Evolutionary conservation across 2,113 vertebrate species (phyloP).

Genomic region (Oreochromis tanganicae): DNA sequence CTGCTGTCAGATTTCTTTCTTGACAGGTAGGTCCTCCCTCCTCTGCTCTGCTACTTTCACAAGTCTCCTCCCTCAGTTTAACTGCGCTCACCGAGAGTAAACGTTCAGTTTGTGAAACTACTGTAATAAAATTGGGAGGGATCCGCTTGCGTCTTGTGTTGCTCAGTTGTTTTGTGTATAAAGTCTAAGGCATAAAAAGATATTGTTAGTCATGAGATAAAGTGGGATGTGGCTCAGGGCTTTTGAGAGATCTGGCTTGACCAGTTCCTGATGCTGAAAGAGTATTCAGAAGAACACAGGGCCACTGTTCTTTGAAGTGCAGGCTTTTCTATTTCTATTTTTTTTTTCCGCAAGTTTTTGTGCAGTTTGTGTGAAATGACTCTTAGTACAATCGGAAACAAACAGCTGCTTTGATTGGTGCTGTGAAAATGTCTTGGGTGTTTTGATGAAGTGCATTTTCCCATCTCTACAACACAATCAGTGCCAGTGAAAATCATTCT

Average conservation of each 20-base stretch:
- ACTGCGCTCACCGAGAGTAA: neutral
- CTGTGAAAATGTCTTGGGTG: neutral
- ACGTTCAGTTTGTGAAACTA: neutral
- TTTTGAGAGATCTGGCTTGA: conserved; percentile 30
- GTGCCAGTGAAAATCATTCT: neutral
- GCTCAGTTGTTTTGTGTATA: neutral
- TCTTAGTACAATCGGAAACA: neutral
- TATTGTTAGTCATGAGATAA: conserved; percentile 39
- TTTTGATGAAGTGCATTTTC: neutral
- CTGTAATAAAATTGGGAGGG: conserved; percentile 2
- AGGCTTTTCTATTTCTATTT: neutral
- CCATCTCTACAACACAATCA: neutral
- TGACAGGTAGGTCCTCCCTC: conserved; percentile 34
- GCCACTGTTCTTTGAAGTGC: conserved; percentile 12
- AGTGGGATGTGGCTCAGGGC: neutral
- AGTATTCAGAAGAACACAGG: neutral
- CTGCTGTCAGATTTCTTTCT: neutral
- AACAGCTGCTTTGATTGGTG: neutral
- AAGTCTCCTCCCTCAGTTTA: conserved; percentile 28
- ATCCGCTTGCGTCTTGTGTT: neutral
- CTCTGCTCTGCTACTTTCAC: neutral
- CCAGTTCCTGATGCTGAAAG: conserved; percentile 11
- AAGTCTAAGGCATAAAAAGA: conserved; percentile 15
- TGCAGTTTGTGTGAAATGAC: neutral
- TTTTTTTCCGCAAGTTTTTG: neutral